Conservation (phyloP, 2,797 vertebrate genomes). For the Pipistrellus pipistrellus region DNA sequence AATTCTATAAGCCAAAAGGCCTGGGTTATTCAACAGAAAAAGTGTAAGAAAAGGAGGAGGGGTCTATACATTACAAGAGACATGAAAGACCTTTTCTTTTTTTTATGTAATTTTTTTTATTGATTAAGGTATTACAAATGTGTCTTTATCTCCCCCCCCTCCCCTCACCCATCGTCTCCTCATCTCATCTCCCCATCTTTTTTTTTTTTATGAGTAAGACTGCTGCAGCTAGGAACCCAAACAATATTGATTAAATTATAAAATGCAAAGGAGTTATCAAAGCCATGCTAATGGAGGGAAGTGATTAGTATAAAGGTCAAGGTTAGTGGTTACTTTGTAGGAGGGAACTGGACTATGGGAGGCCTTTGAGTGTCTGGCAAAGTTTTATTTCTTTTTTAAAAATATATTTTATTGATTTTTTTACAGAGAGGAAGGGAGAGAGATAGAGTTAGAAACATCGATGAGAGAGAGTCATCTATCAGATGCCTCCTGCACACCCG, state of each 20-base stretch:
- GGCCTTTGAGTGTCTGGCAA: not conserved
- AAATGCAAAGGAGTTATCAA: conserved; percentile 8
- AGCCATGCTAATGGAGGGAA: not conserved
- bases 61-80: not conserved
- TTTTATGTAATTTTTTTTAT: not conserved
- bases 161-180: too few species aligned
- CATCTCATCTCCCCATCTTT: too few species aligned
- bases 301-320: not conserved
- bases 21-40: not conserved
- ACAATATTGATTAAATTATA: not conserved
- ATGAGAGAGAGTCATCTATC: too few species aligned
- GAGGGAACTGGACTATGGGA: not conserved
- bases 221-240: not conserved
- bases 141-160: too few species aligned
- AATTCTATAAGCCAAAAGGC: not conserved
- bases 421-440: too few species aligned
- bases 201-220: not conserved
- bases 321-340: not conserved
- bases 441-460: too few species aligned
- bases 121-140: too few species aligned
- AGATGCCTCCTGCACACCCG: too few species aligned
- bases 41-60: not conserved
- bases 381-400: not conserved
- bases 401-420: too few species aligned
- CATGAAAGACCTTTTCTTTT: not conserved